A percentile compares a stretch with the other conserved stretches of the same genome.
These are phyloP conservation scores for Amphilophus citrinellus DNA, from an alignment of 2,113 vertebrate genomes.

Conservation along the genomic window DNA sequence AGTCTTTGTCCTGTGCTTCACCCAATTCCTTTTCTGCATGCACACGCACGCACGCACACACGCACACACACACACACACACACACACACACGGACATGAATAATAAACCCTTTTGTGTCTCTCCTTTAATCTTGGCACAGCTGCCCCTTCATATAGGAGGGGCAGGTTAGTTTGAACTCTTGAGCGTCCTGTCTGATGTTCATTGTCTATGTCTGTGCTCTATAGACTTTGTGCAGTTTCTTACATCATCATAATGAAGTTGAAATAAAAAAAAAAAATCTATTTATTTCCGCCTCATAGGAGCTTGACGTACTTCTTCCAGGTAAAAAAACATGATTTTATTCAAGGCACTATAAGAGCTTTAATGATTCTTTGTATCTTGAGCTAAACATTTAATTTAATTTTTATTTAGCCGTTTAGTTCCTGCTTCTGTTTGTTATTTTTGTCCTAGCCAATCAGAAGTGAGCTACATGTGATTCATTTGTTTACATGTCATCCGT, in stretches of 20 bases:
- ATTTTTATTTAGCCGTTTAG: no score
- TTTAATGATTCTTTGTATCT: background rate
- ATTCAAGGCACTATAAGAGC: no score
- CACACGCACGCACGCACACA: background rate
- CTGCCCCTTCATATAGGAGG: conserved; percentile 38
- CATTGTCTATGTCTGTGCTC: background rate
- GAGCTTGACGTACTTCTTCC: background rate
- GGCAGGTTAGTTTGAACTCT: conserved; percentile 46
- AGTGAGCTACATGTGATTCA: no score
- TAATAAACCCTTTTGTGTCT: conserved; percentile 22
- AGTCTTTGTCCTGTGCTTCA: background rate
- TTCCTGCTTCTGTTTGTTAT: no score
- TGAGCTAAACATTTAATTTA: background rate
- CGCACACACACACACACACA: background rate
- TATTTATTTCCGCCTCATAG: conserved; percentile 33
- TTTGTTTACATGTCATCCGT: no score
- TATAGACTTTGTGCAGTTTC: background rate
- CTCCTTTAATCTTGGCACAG: conserved; percentile 21
- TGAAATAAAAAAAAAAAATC: background rate
- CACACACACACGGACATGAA: background rate
- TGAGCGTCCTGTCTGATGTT: background rate
- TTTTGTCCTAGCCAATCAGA: no score
- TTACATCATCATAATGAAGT: background rate
- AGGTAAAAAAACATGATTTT: conserved; percentile 43
- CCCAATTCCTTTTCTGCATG: background rate